Conservation (phyloP, 2,888 invertebrate genomes). For the Yponomeuta malinellus region DNA sequence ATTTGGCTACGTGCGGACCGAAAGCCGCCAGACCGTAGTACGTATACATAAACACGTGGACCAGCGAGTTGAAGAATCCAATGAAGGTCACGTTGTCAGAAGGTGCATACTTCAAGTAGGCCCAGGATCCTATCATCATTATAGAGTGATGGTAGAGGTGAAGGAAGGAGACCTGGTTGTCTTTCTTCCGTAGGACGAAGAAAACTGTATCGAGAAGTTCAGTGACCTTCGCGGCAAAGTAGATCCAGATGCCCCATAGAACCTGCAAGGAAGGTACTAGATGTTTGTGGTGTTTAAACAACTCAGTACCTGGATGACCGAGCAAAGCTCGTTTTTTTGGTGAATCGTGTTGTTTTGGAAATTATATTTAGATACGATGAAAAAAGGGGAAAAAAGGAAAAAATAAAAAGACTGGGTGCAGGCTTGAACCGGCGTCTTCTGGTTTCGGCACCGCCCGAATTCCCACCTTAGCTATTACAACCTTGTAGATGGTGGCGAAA, state of each 20-base stretch:
- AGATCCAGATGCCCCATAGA: conserved; percentile 75
- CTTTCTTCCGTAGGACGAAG: conserved; percentile 88
- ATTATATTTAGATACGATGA: too few relatives aligned
- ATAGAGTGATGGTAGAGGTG: conserved; percentile 91
- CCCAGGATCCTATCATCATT: conserved; percentile 85
- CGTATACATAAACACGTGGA: conserved; percentile 88
- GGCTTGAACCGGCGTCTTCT: too few relatives aligned
- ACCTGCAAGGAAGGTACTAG: conserved; percentile 59
- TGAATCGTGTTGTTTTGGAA: too few relatives aligned
- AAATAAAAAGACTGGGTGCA: too few relatives aligned
- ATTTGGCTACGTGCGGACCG: conserved; percentile 83
- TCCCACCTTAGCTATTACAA: too few relatives aligned
- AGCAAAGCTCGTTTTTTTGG: too few relatives aligned
- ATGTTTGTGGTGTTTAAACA: neutral
- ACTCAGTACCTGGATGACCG: too few relatives aligned
- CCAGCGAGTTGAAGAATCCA: conserved; percentile 83
- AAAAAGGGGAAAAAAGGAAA: too few relatives aligned
- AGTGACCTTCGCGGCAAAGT: conserved; percentile 84
- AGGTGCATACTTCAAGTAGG: conserved; percentile 82
- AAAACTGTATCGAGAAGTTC: conserved; percentile 89
- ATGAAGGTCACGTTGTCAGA: conserved; percentile 83
- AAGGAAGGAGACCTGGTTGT: conserved; percentile 87
- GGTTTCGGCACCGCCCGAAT: too few relatives aligned
- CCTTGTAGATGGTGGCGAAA: too few relatives aligned
- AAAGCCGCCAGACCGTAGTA: conserved; percentile 86